Conservation (phyloP, 2,888 invertebrate species). For the Sphecodes monilicornis region DNA sequence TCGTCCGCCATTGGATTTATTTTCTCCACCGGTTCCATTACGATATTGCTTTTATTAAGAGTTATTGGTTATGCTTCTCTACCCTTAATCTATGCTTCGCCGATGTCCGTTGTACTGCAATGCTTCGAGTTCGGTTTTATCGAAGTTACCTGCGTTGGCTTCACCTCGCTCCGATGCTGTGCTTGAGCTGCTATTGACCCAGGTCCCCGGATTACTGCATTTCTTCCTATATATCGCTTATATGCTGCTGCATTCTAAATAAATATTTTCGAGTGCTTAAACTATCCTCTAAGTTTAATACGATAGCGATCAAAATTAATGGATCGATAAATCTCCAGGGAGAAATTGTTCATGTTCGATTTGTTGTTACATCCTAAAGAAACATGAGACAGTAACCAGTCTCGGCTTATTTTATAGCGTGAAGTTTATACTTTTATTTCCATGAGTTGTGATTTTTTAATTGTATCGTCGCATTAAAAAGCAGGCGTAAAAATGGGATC, state of each 20-base stretch:
- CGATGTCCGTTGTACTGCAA: background rate
- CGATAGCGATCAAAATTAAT: no score
- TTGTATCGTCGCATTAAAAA: no score
- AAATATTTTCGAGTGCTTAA: background rate
- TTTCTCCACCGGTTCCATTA: background rate
- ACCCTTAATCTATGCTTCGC: background rate
- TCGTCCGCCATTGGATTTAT: background rate
- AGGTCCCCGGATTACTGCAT: slow-evolving; percentile 42
- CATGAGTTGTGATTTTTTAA: no score
- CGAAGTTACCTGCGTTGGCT: slow-evolving; percentile 43
- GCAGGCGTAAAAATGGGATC: no score
- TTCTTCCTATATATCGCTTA: slow-evolving; percentile 34
- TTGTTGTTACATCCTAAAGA: no score
- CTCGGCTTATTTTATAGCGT: no score
- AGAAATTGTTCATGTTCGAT: no score
- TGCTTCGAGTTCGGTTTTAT: slow-evolving; percentile 10
- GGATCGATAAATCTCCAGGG: no score
- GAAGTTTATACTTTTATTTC: no score
- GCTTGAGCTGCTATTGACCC: slow-evolving; percentile 55
- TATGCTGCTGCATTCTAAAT: background rate
- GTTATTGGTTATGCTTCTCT: background rate
- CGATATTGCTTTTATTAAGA: background rate
- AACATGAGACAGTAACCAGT: no score
- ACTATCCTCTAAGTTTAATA: background rate
- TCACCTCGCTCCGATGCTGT: slow-evolving; percentile 34